phyloP scores from a whole-genome alignment of 2,888 invertebrate species.

The Gisinianus flammeolus region DNA sequence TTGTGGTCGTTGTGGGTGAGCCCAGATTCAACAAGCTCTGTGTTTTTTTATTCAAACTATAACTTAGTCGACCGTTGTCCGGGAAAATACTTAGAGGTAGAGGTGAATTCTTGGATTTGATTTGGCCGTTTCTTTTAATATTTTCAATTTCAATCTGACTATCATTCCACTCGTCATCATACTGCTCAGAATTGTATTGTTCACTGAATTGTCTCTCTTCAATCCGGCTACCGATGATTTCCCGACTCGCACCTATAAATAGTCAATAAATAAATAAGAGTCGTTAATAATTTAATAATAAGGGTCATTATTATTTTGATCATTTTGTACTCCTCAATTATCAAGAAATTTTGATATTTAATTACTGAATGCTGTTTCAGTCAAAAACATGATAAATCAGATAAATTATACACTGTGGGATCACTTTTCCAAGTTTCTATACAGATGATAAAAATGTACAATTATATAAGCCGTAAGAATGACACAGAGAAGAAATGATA shows the following conservation, averaged over 20 bases:
- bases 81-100: conserved; percentile 37
- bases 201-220: conserved; percentile 17
- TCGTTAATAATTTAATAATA: not conserved
- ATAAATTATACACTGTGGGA: no score
- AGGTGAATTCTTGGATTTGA: conserved; percentile 32
- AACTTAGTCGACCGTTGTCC: conserved; percentile 20
- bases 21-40: conserved; percentile 48
- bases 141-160: conserved; percentile 12
- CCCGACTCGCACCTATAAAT: conserved; percentile 33
- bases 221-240: conserved; percentile 27
- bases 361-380: no score
- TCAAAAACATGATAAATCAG: no score
- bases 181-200: conserved; percentile 11
- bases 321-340: no score
- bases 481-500: no score
- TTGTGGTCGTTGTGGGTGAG: conserved; percentile 18
- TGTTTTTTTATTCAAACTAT: conserved; percentile 42
- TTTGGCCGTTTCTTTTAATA: not conserved
- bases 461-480: no score
- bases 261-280: not conserved
- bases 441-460: no score
- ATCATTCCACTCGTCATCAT: conserved; percentile 21
- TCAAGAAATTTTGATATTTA: no score
- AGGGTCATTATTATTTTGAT: no score
- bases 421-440: no score